A percentile compares a stretch with the other conserved stretches of the same genome.
Conservation (phyloP, 1,140 invertebrate species). For the Drosophila lacteicornis region DNA sequence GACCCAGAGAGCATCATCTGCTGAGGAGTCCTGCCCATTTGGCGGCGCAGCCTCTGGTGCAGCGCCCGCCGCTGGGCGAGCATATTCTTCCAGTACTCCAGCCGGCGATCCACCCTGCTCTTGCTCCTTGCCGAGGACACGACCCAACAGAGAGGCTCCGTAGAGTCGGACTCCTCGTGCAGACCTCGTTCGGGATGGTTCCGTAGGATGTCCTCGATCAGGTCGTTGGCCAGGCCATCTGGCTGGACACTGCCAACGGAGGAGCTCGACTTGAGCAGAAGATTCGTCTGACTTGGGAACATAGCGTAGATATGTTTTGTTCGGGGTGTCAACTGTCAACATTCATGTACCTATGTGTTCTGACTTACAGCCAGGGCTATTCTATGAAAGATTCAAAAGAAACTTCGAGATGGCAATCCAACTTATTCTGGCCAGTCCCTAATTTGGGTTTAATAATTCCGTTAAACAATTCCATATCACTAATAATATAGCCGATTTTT, state of each 20-base stretch:
- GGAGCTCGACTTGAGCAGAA: not conserved
- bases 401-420: too few species aligned
- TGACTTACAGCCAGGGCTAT: not conserved
- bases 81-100: slow-evolving; percentile 74
- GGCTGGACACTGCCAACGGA: not conserved
- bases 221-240: slow-evolving; percentile 24
- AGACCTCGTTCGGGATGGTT: not conserved
- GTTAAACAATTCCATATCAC: too few species aligned
- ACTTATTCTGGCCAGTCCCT: too few species aligned
- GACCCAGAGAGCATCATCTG: slow-evolving; percentile 38
- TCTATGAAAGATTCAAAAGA: not conserved
- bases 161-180: slow-evolving; percentile 14
- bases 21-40: slow-evolving; percentile 20
- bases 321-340: not conserved
- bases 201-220: slow-evolving; percentile 43
- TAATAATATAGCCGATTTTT: too few species aligned
- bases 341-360: not conserved
- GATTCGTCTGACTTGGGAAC: not conserved
- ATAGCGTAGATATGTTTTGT: not conserved
- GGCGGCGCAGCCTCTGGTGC: slow-evolving; percentile 27
- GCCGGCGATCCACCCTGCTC: slow-evolving; percentile 52
- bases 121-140: not conserved
- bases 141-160: not conserved
- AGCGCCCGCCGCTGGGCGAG: slow-evolving; percentile 42
- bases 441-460: too few species aligned